Evolutionary conservation across 2,888 invertebrate species (phyloP).

Genomic region (Tryphoninae sp.): DNA sequence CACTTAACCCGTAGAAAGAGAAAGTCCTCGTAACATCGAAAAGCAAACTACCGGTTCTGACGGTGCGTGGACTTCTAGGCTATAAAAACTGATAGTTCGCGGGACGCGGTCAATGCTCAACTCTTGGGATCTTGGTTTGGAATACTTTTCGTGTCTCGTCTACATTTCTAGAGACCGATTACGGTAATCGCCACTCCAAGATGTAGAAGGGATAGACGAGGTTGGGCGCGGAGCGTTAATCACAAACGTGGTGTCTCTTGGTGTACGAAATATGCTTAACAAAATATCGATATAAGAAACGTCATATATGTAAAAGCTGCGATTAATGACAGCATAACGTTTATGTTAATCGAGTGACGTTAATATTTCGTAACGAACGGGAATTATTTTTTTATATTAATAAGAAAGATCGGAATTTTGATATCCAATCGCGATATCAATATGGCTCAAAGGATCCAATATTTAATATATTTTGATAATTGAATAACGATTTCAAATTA

Average conservation of each 20-base stretch:
- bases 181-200: too few relatives aligned
- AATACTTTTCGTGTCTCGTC: constrained; percentile 22
- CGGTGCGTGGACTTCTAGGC: constrained; percentile 32
- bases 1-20: constrained; percentile 47
- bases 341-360: background rate
- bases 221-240: too few relatives aligned
- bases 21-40: constrained; percentile 47
- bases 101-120: constrained; percentile 35
- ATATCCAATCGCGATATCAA: background rate
- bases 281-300: too few relatives aligned
- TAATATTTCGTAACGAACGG: background rate
- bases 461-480: too few relatives aligned
- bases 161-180: constrained; percentile 5
- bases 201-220: too few relatives aligned
- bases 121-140: background rate
- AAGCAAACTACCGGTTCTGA: constrained; percentile 38
- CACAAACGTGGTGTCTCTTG: too few relatives aligned
- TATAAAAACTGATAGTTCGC: constrained; percentile 41
- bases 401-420: background rate
- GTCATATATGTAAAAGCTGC: too few relatives aligned
- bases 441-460: too few relatives aligned
- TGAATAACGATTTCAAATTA: too few relatives aligned
- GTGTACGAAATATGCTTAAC: too few relatives aligned
- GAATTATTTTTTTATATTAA: background rate
- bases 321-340: too few relatives aligned